phyloP scores from a whole-genome alignment of 2,797 vertebrate genomes.

The Phaenicophaeus curvirostris region DNA sequence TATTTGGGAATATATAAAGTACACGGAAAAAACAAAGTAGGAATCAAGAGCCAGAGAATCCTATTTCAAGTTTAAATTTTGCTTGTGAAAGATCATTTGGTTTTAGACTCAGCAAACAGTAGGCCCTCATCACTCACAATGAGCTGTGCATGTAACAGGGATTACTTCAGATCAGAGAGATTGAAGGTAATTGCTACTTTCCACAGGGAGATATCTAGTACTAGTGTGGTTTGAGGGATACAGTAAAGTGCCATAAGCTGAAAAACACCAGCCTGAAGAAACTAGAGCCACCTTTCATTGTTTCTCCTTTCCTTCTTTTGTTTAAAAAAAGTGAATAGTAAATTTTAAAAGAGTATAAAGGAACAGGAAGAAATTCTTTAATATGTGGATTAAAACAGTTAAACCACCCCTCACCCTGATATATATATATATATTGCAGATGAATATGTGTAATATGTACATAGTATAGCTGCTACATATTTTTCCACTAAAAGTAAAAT shows the following conservation, averaged over 20 bases:
- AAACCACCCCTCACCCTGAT: background rate
- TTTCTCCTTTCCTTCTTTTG: background rate
- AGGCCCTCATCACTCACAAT: conserved; percentile 94
- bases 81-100: conserved; percentile 98
- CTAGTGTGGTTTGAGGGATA: conserved; percentile 67
- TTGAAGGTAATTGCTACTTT: conserved; percentile 89
- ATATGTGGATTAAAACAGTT: background rate
- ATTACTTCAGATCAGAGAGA: conserved; percentile 92
- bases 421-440: background rate
- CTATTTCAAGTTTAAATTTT: conserved; percentile 99
- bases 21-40: conserved; percentile 88
- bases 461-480: background rate
- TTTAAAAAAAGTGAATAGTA: background rate
- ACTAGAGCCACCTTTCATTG: conserved; percentile 22
- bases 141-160: conserved; percentile 90
- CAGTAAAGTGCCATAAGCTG: conserved; percentile 59
- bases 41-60: conserved; percentile 94
- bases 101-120: conserved; percentile 96
- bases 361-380: background rate
- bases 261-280: conserved; percentile 33
- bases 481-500: background rate
- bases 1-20: conserved; percentile 96
- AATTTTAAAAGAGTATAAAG: background rate
- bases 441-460: background rate
- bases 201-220: conserved; percentile 80